phyloP scores from a whole-genome alignment of 2,888 invertebrate genomes.

The Ceramica pisi region DNA sequence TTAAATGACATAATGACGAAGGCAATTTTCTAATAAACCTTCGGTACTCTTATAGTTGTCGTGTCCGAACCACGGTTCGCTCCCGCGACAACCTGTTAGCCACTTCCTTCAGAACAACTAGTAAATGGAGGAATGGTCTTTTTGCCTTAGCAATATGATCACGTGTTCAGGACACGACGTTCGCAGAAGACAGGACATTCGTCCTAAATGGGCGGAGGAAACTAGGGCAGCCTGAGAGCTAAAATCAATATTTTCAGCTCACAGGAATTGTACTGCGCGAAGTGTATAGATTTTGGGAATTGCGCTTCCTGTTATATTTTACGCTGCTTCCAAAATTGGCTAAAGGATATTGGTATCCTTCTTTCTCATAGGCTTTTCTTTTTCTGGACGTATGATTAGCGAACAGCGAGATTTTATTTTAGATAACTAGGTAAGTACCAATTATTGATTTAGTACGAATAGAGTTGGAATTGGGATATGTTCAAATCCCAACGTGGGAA shows the following conservation, averaged over 20 bases:
- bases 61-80: conserved; percentile 83
- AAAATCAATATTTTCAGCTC: conserved; percentile 45
- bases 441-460: not conserved
- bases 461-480: not conserved
- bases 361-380: not conserved
- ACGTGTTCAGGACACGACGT: conserved; percentile 55
- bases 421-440: not conserved
- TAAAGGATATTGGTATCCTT: not conserved
- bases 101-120: conserved; percentile 87
- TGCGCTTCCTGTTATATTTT: conserved; percentile 1
- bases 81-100: conserved; percentile 87
- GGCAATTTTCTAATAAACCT: conserved; percentile 91
- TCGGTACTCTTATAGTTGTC: conserved; percentile 86
- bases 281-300: conserved; percentile 17
- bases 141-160: conserved; percentile 59
- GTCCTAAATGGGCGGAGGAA: conserved; percentile 30
- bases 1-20: conserved; percentile 91
- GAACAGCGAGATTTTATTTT: not conserved
- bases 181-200: conserved; percentile 51
- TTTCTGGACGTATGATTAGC: not conserved
- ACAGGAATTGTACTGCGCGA: conserved; percentile 18
- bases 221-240: conserved; percentile 33
- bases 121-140: conserved; percentile 67
- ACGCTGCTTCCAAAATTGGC: not conserved
- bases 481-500: not conserved